A percentile compares a stretch with the other conserved stretches of the same genome.
phyloP scores from a whole-genome alignment of 2,888 invertebrate genomes.

The Coenonympha arcania region DNA sequence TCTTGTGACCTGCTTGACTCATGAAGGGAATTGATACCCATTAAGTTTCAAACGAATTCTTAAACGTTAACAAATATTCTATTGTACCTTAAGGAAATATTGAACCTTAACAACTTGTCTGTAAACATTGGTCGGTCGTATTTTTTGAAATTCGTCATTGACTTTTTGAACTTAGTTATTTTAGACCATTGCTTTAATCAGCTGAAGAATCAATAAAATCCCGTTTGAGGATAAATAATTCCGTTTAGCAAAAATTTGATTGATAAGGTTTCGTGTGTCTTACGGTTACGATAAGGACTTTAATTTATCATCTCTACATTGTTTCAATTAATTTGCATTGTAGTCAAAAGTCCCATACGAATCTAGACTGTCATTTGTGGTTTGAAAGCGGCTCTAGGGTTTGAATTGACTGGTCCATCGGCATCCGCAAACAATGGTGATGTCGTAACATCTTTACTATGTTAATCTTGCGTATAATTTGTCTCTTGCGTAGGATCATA shows the following conservation, averaged over 20 bases:
- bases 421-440: conserved; percentile 48
- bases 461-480: conserved; percentile 53
- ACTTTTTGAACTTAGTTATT: no score
- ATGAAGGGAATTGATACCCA: conserved; percentile 12
- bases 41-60: neutral
- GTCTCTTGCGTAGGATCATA: conserved; percentile 49
- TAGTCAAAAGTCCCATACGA: neutral
- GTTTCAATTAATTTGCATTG: conserved; percentile 7
- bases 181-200: no score
- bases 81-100: no score
- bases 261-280: neutral
- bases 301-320: neutral
- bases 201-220: no score
- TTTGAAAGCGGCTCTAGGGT: conserved; percentile 35
- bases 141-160: no score
- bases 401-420: conserved; percentile 34
- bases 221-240: no score
- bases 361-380: neutral
- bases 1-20: conserved; percentile 16
- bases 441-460: conserved; percentile 50
- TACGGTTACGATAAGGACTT: neutral
- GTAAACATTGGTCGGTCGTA: no score
- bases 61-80: neutral
- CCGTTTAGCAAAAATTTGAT: neutral
- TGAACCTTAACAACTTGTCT: no score